phyloP scores from a whole-genome alignment of 2,113 vertebrate genomes.

The Blennius ocellaris region DNA sequence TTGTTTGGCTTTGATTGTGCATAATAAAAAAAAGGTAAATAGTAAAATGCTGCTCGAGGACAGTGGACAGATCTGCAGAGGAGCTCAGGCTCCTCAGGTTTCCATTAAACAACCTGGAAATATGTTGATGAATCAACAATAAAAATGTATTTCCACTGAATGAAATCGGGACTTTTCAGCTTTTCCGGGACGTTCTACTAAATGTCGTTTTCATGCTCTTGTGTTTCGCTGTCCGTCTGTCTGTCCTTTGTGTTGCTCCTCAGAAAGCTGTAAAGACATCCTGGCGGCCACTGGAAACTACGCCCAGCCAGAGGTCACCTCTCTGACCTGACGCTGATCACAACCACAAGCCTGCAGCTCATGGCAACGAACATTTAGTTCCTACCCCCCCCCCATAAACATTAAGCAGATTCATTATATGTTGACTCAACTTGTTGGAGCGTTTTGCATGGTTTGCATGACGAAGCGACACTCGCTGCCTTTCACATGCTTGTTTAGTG shows the following conservation, averaged over 20 bases:
- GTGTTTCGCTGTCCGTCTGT: no score
- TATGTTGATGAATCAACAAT: no score
- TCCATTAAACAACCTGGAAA: slow-evolving; percentile 57
- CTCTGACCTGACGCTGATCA: slow-evolving; percentile 75
- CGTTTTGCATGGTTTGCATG: slow-evolving; percentile 76
- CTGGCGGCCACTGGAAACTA: slow-evolving; percentile 74
- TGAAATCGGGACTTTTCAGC: no score
- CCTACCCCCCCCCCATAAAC: slow-evolving; percentile 25
- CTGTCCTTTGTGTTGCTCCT: slow-evolving; percentile 28
- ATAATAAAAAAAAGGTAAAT: slow-evolving; percentile 32
- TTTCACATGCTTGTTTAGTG: slow-evolving; percentile 34
- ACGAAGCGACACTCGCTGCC: slow-evolving; percentile 27
- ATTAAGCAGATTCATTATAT: slow-evolving; percentile 34
- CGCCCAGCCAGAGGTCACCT: slow-evolving; percentile 78
- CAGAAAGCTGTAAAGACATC: slow-evolving; percentile 82
- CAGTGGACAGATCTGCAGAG: slow-evolving; percentile 9
- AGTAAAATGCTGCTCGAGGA: slow-evolving; percentile 43
- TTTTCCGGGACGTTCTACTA: no score
- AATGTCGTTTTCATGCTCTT: neutral
- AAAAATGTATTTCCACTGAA: no score
- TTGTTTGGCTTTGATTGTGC: neutral
- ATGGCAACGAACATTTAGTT: neutral
- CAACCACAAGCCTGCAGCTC: slow-evolving; percentile 24
- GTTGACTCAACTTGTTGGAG: slow-evolving; percentile 46
- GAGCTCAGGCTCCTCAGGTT: slow-evolving; percentile 65